Evolutionary conservation across 2,888 invertebrate genomes (phyloP), one percentile per base, ranked within the genome.

Genomic region (Merodon equestris): DNA sequence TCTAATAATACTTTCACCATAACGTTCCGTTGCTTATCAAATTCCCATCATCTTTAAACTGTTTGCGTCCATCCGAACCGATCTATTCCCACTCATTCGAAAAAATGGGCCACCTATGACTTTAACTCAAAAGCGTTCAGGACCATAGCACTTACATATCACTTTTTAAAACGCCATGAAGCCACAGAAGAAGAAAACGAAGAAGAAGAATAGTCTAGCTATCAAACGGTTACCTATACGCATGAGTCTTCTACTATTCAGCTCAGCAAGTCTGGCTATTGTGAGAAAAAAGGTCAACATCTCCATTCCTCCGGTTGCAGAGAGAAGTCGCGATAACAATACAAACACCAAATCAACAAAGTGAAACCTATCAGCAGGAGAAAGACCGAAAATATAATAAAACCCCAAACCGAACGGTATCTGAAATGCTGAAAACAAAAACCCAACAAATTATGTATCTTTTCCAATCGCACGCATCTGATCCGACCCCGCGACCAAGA

Each of bases 311-410:
- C 14, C 40, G 47, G 40, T 47, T 57, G 54, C 44, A 42, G 10
- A 67, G 51, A 13, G 14, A 57, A 48, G 50, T 36, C 15, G 36
- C 58, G 57, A 68, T 58, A 64, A 72, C 53, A 68, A 56, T 38
- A 50, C 72, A 27, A 73, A 64, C 64, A 73, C 58, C 63, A 73
- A 72, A 68, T 36, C 64, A 56, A 74, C 64, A 68, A 79, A 79
- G 70, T 79, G 73, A 79, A 79, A 79, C 44, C 38, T n/a, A 47
- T n/a, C n/a, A n/a, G n/a, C n/a, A n/a, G n/a, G n/a, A n/a, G 40
- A 54, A 42, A 67, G 47, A 13, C 36, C 1, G 18, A 47, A 51
- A 45, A 61, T n/a, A n/a, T n/a, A n/a, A n/a, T n/a, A 61, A 47
- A 44, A 53, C 19, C 19, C 38, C 38, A 12, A 57, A 48, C 51